Conservation (phyloP, 2,113 vertebrate species). For the Gila orcuttii region DNA sequence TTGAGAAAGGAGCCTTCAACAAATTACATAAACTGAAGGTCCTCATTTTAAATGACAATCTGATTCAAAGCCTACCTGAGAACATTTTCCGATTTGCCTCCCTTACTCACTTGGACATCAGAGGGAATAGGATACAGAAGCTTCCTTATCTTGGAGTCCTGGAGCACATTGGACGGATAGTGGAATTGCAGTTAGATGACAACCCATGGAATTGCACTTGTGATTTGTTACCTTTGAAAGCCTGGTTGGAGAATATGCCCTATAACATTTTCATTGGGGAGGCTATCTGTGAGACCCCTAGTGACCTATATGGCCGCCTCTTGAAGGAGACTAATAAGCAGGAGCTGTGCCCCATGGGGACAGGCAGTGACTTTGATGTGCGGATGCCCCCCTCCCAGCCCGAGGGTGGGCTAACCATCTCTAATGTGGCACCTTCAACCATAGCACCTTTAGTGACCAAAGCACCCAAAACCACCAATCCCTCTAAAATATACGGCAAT, state of each 20-base stretch:
- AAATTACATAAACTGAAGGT: conserved; percentile 98
- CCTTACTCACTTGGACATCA: conserved; percentile 97
- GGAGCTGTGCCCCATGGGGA: conserved; percentile 95
- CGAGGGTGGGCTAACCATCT: conserved; percentile 83
- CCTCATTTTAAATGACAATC: conserved; percentile 97
- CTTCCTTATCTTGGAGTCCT: conserved; percentile 96
- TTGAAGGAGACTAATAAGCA: conserved; percentile 97
- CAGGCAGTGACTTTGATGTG: conserved; percentile 92
- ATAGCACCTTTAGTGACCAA: conserved; percentile 85
- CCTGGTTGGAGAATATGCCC: conserved; percentile 99
- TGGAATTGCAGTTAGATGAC: conserved; percentile 94
- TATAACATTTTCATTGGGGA: conserved; percentile 98
- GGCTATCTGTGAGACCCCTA: conserved; percentile 96
- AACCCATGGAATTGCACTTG: conserved; percentile 99
- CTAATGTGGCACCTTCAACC: conserved; percentile 83
- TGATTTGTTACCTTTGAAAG: conserved; percentile 94
- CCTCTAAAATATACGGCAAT: conserved; percentile 94
- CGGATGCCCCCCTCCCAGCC: conserved; percentile 85
- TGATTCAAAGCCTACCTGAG: conserved; percentile 93
- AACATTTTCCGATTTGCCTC: conserved; percentile 99
- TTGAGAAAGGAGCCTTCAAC: conserved; percentile 98
- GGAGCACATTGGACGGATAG: conserved; percentile 95
- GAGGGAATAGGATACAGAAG: conserved; percentile 96
- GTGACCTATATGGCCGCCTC: conserved; percentile 92
- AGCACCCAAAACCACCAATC: conserved; percentile 90